Evolutionary conservation across 2,888 invertebrate species (phyloP).

Genomic region (Liodrosophila aerea): DNA sequence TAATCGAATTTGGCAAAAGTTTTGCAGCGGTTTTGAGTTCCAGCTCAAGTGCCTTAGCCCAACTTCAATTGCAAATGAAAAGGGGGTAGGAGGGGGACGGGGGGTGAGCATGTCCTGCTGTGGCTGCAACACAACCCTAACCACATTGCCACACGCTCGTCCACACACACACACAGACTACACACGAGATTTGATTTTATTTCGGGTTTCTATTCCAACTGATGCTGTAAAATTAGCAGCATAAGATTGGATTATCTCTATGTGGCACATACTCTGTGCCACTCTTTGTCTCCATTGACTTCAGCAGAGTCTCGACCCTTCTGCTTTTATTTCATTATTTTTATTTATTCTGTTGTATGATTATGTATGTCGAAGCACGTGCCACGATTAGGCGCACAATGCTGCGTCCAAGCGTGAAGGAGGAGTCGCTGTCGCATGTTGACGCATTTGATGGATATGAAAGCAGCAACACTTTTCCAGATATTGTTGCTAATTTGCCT

Average conservation of each 20-base stretch:
- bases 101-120: too few relatives aligned
- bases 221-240: constrained; percentile 75
- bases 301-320: too few relatives aligned
- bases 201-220: constrained; percentile 48
- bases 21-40: constrained; percentile 63
- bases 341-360: constrained; percentile 54
- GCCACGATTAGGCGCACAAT: constrained; percentile 73
- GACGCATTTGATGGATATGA: constrained; percentile 8
- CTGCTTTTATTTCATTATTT: constrained; percentile 31
- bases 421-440: constrained; percentile 29
- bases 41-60: constrained; percentile 22
- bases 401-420: constrained; percentile 66
- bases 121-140: constrained; percentile 37
- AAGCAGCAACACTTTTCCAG: constrained; percentile 48
- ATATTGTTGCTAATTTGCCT: constrained; percentile 70
- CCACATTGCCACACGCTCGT: constrained; percentile 72
- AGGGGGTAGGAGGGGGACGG: background rate
- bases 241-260: constrained; percentile 77
- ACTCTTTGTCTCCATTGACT: constrained; percentile 34
- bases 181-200: constrained; percentile 63
- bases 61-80: background rate
- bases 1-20: constrained; percentile 71
- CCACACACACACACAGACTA: constrained; percentile 68
- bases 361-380: constrained; percentile 74
- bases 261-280: constrained; percentile 47